These are phyloP conservation scores for Sylvietta virens DNA, from an alignment of 2,113 vertebrate genomes.

Conservation along the genomic window DNA sequence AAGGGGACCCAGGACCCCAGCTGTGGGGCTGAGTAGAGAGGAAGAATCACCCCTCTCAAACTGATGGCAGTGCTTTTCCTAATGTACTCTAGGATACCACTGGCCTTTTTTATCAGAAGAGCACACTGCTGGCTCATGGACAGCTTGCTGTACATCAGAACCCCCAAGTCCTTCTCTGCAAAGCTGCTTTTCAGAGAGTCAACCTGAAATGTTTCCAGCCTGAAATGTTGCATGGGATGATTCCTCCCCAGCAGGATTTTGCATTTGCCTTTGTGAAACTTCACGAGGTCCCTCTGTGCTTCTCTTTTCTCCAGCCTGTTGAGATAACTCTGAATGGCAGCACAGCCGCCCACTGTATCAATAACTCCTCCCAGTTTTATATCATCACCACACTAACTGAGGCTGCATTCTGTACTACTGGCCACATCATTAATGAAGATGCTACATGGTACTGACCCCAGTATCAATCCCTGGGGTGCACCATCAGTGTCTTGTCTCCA, in stretches of 20 bases:
- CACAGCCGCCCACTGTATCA: neutral
- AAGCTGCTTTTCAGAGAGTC: neutral
- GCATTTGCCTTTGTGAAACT: neutral
- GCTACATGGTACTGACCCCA: neutral
- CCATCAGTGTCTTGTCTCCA: neutral
- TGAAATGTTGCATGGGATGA: neutral
- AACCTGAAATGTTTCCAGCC: rapidly evolving
- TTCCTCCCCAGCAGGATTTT: neutral
- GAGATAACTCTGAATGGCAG: neutral
- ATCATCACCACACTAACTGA: neutral
- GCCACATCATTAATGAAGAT: neutral
- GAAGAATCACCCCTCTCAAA: neutral
- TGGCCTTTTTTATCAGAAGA: neutral
- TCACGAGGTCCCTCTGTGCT: neutral
- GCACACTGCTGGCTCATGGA: neutral
- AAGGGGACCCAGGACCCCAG: neutral
- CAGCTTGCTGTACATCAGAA: neutral
- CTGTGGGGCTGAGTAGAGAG: neutral
- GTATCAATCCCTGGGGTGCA: neutral
- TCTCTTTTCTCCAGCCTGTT: neutral
- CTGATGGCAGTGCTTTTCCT: neutral
- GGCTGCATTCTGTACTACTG: rapidly evolving
- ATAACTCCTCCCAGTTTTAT: neutral
- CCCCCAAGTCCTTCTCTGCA: neutral
- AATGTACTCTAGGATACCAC: neutral